Percentiles rank a stretch among this genome's conserved stretches.
phyloP scores from a whole-genome alignment of 1,140 invertebrate genomes.

The Rhyacophila brunnea region DNA sequence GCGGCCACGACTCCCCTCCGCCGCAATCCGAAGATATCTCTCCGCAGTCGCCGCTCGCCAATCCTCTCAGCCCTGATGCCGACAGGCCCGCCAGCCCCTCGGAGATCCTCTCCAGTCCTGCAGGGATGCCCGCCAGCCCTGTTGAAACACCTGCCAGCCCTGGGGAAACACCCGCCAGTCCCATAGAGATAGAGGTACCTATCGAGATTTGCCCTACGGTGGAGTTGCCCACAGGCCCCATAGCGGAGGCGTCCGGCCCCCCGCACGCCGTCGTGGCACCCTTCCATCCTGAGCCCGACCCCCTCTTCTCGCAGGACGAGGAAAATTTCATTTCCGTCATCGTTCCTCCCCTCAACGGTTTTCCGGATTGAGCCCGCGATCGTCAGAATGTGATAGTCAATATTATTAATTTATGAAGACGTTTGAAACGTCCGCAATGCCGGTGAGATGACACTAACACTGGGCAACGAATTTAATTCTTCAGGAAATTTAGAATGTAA shows the following conservation, averaged over 20 bases:
- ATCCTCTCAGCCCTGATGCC: neutral
- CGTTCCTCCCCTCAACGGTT: too few species aligned
- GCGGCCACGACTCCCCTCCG: too few species aligned
- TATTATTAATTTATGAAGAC: too few species aligned
- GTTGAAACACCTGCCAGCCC: too few species aligned
- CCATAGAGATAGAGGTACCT: conserved; percentile 6
- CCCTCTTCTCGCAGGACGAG: neutral
- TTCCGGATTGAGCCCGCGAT: too few species aligned
- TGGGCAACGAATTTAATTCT: too few species aligned
- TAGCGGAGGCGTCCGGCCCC: conserved; percentile 9
- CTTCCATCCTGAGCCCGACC: conserved; percentile 23
- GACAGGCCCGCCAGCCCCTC: conserved; percentile 1
- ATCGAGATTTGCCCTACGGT: neutral
- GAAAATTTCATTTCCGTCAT: too few species aligned
- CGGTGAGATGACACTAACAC: too few species aligned
- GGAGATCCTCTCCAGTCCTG: neutral
- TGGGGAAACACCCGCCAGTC: neutral
- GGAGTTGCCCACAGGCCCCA: neutral
- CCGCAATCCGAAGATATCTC: neutral
- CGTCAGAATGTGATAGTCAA: too few species aligned
- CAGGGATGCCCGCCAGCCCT: neutral
- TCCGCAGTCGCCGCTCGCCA: neutral
- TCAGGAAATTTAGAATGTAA: too few species aligned
- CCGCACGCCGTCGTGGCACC: conserved; percentile 29
- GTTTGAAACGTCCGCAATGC: too few species aligned